Evolutionary conservation across 2,797 vertebrate species (phyloP).

Genomic region (Merluccius polli): DNA sequence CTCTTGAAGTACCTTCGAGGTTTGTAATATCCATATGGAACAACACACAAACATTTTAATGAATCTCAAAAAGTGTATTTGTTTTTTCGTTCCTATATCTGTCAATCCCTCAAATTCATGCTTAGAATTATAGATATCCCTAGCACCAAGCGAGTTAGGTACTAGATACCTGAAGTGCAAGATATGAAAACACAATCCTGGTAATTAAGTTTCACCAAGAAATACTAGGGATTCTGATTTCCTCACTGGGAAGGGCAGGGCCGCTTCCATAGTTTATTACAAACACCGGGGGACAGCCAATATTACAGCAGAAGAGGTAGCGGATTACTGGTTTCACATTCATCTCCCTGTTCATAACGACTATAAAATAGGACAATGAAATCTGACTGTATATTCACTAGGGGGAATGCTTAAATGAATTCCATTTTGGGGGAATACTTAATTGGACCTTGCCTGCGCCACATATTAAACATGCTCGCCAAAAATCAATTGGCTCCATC

Average conservation of each 20-base stretch:
- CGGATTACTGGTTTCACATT: not conserved
- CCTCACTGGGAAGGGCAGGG: not conserved
- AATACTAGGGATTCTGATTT: not conserved
- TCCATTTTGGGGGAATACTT: not conserved
- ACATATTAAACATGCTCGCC: not conserved
- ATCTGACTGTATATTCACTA: not conserved
- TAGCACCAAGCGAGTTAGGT: not conserved
- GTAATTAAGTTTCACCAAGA: not conserved
- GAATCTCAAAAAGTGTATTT: conserved; percentile 20
- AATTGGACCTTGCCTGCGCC: not conserved
- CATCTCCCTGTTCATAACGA: not conserved
- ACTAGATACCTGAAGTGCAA: not conserved
- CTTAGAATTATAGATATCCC: not conserved
- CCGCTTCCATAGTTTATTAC: not conserved
- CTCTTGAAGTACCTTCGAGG: conserved; percentile 51
- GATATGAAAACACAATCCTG: not conserved
- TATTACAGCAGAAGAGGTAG: not conserved
- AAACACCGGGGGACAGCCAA: not conserved
- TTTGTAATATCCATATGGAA: conserved; percentile 52
- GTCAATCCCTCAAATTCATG: not conserved
- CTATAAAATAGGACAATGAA: not conserved
- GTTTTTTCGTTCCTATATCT: not conserved
- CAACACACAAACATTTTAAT: conserved; percentile 28
- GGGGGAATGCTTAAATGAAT: not conserved
- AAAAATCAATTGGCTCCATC: not conserved